Evolutionary conservation across 2,888 invertebrate species (phyloP).

Genomic region (Stenodera caucasica): DNA sequence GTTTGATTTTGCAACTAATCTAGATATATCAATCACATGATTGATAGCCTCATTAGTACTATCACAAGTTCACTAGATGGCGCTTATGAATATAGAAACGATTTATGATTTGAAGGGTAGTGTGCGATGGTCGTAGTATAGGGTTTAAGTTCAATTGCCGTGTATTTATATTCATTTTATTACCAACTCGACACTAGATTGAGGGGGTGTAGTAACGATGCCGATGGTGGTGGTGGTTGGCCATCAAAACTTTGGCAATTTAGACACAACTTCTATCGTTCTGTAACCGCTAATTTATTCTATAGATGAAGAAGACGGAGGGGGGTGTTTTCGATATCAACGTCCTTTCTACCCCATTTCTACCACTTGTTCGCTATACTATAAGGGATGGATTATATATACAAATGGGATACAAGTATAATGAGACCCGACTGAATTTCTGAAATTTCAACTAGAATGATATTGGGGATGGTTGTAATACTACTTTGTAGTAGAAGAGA

Average conservation of each 20-base stretch:
- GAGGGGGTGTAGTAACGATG: neutral
- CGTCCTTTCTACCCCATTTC: neutral
- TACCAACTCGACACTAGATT: neutral
- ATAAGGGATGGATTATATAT: neutral
- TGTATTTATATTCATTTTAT: conserved; percentile 14
- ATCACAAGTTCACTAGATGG: too few species aligned
- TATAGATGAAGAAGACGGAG: too few species aligned
- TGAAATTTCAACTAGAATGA: neutral
- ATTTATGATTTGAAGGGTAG: too few species aligned
- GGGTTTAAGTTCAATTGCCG: neutral
- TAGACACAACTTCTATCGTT: conserved; percentile 30
- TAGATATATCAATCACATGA: too few species aligned
- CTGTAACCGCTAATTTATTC: conserved; percentile 33
- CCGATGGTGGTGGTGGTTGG: conserved; percentile 15
- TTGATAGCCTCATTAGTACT: too few species aligned
- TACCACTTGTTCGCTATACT: neutral
- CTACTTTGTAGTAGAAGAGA: too few species aligned
- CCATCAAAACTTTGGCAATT: conserved; percentile 33
- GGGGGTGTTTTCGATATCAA: neutral
- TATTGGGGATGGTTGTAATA: too few species aligned
- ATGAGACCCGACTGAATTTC: conserved; percentile 2
- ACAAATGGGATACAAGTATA: conserved; percentile 8
- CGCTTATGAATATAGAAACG: too few species aligned
- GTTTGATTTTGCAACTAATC: too few species aligned
- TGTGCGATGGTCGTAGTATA: too few species aligned